A percentile compares a stretch with the other conserved stretches of the same genome.
phyloP scores from a whole-genome alignment of 2,888 invertebrate genomes.

The Bugulina stolonifera region DNA sequence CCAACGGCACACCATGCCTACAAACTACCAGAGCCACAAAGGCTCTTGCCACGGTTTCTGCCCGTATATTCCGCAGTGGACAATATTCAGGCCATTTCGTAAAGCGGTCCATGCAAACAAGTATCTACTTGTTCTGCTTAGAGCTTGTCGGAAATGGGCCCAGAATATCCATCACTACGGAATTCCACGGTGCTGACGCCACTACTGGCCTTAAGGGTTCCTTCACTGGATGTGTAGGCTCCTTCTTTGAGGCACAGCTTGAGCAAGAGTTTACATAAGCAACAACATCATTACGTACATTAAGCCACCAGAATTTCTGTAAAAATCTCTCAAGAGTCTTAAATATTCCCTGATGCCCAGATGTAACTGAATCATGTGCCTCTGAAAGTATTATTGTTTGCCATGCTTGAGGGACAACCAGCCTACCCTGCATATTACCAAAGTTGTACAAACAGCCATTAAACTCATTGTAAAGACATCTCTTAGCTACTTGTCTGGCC shows the following conservation, averaged over 20 bases:
- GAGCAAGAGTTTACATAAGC: not conserved
- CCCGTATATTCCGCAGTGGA: not conserved
- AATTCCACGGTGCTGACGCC: not conserved
- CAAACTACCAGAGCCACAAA: not conserved
- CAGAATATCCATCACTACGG: not conserved
- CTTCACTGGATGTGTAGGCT: not conserved
- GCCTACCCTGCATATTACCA: not conserved
- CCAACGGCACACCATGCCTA: not conserved
- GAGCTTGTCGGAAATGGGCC: not conserved
- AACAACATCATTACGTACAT: not conserved
- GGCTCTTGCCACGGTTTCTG: not conserved
- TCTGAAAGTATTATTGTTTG: not conserved
- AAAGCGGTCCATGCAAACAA: not conserved
- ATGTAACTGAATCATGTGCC: not conserved
- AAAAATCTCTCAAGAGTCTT: not conserved
- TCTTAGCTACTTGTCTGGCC: not conserved
- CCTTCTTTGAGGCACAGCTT: not conserved
- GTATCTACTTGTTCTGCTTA: not conserved
- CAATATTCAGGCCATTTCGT: not conserved
- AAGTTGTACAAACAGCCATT: not conserved
- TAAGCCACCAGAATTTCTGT: not conserved
- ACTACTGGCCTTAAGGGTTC: not conserved
- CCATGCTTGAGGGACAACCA: not conserved
- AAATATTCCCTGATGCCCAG: not conserved
- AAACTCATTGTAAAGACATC: not conserved